Conservation (phyloP, 2,113 vertebrate genomes). For the Pseudopodoces humilis region DNA sequence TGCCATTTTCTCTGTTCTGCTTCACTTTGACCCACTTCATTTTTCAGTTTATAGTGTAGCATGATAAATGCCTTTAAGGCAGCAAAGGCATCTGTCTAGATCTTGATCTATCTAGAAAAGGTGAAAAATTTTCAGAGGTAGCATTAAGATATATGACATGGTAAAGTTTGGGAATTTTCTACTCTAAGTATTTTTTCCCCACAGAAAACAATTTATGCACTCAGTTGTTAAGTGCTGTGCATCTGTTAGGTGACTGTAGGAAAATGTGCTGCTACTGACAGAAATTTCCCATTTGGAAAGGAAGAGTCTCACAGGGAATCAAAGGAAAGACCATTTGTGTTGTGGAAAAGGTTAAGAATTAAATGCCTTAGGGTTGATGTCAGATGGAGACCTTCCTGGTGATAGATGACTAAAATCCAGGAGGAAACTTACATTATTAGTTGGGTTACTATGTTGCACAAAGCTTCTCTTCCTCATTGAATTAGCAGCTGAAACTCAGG, state of each 20-base stretch:
- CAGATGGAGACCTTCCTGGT: not conserved
- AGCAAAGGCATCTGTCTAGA: no score
- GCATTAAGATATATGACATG: not conserved
- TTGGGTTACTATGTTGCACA: not conserved
- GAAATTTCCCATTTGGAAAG: not conserved
- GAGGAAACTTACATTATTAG: not conserved
- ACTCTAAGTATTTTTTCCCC: not conserved
- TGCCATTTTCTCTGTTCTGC: not conserved
- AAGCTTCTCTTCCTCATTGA: not conserved
- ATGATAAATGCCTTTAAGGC: not conserved
- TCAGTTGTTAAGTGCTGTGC: not conserved
- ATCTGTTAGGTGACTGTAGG: not conserved
- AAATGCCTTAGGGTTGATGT: not conserved
- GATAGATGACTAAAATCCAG: not conserved
- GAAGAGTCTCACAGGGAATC: not conserved
- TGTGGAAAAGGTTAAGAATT: not conserved
- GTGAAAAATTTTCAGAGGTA: not conserved
- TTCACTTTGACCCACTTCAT: not conserved
- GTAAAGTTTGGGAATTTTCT: not conserved
- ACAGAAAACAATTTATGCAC: not conserved
- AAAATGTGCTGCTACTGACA: not conserved
- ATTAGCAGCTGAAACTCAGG: not conserved
- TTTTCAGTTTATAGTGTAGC: not conserved
- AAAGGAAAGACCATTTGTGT: not conserved
- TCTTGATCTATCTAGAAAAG: not conserved